phyloP scores from a whole-genome alignment of 2,113 vertebrate species.

The Dasyurus viverrinus region DNA sequence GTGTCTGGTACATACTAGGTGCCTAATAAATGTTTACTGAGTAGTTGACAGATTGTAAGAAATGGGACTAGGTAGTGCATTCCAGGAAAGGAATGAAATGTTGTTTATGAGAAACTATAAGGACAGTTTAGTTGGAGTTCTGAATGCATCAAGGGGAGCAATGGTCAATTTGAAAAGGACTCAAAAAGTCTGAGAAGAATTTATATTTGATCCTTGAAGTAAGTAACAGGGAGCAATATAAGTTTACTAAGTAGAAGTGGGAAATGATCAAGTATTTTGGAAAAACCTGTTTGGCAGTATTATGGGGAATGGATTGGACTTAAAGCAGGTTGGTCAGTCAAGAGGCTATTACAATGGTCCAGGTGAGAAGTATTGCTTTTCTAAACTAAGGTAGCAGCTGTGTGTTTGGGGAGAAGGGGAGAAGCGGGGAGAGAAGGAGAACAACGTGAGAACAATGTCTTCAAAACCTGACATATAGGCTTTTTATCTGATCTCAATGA shows the following conservation, averaged over 20 bases:
- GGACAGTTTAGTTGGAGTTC: background rate
- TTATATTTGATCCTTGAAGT: background rate
- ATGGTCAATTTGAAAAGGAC: background rate
- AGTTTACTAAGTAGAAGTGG: background rate
- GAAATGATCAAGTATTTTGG: background rate
- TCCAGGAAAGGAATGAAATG: background rate
- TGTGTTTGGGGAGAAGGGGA: too few species aligned
- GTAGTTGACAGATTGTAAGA: background rate
- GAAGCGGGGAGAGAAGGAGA: too few species aligned
- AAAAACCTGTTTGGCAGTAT: background rate
- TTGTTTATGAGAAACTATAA: background rate
- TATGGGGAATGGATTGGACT: background rate
- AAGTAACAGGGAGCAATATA: background rate
- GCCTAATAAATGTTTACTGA: background rate
- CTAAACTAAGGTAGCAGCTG: background rate
- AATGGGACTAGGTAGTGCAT: background rate
- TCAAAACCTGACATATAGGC: constrained; percentile 9
- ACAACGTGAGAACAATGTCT: constrained; percentile 2
- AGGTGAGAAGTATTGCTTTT: background rate
- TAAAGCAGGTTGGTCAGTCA: background rate
- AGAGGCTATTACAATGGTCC: background rate
- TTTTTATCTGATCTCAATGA: constrained; percentile 38
- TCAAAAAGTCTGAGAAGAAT: background rate
- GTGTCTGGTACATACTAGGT: background rate
- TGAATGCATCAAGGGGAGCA: background rate